Conservation (phyloP, 1,140 invertebrate genomes). For the Aphelenchoides fujianensis region DNA sequence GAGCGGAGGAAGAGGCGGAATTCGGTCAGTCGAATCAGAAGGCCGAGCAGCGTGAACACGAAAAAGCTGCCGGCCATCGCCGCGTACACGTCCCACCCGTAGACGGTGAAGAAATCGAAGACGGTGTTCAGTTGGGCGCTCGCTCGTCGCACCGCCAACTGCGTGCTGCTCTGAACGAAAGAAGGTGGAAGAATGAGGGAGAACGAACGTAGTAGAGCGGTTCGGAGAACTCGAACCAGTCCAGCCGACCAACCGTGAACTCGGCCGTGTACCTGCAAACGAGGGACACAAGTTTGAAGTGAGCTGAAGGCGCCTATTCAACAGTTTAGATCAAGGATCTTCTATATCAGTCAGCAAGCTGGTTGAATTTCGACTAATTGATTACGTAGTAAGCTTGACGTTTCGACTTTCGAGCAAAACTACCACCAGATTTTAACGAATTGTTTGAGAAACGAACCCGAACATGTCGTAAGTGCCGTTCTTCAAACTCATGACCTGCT, state of each 20-base stretch:
- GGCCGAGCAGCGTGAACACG: neutral
- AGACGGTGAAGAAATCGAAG: slow-evolving; percentile 9
- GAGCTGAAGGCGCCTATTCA: too few species aligned
- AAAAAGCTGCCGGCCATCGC: neutral
- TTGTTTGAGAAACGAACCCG: neutral
- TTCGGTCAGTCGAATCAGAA: neutral
- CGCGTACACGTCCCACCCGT: neutral
- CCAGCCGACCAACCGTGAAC: neutral
- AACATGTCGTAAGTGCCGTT: slow-evolving; percentile 10
- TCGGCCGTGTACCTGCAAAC: neutral
- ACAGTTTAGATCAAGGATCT: too few species aligned
- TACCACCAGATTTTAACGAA: too few species aligned
- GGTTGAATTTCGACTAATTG: too few species aligned
- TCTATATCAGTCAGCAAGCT: too few species aligned
- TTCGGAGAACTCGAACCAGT: neutral
- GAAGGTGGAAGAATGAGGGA: neutral
- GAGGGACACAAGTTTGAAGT: too few species aligned
- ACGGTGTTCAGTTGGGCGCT: neutral
- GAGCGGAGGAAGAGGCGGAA: neutral
- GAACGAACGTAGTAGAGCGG: neutral
- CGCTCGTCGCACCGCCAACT: neutral
- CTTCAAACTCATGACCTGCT: neutral
- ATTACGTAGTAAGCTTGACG: too few species aligned
- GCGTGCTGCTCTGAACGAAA: neutral
- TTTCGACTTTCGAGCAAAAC: too few species aligned